A percentile compares a stretch with the other conserved stretches of the same genome.
These are phyloP conservation scores for Latheticus oryzae DNA, from an alignment of 2,888 invertebrate species.

Conservation along the genomic window DNA sequence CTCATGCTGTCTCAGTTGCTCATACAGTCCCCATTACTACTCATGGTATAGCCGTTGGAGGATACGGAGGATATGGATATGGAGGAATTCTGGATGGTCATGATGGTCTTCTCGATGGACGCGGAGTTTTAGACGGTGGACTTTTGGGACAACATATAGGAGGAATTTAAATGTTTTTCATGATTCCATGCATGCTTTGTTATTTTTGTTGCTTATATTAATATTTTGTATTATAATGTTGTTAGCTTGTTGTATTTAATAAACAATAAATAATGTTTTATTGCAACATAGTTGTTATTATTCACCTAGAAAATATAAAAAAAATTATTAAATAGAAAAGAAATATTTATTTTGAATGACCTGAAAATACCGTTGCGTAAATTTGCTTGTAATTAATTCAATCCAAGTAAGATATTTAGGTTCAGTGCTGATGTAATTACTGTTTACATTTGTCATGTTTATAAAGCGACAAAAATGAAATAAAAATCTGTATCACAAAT, in stretches of 20 bases:
- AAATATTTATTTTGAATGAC: slow-evolving; percentile 3
- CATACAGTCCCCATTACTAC: too few species aligned
- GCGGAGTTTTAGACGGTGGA: slow-evolving; percentile 1
- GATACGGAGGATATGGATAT: slow-evolving; percentile 1
- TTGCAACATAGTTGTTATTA: slow-evolving; percentile 1
- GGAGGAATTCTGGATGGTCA: slow-evolving; percentile 16
- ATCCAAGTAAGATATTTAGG: slow-evolving; percentile 7
- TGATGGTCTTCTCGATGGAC: not conserved
- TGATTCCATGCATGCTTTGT: not conserved
- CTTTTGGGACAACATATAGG: slow-evolving; percentile 9
- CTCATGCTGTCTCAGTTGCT: not conserved
- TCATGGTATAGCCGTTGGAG: slow-evolving; percentile 12
- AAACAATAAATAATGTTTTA: slow-evolving; percentile 31
- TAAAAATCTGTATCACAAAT: too few species aligned
- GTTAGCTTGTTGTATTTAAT: slow-evolving; percentile 11
- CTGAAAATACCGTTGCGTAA: slow-evolving; percentile 18
- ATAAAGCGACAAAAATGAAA: too few species aligned
- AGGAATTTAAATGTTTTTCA: not conserved
- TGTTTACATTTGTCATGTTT: slow-evolving; percentile 3
- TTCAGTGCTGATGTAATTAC: slow-evolving; percentile 10
- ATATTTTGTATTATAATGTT: slow-evolving; percentile 13
- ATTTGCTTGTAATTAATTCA: slow-evolving; percentile 4
- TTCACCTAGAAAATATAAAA: not conserved
- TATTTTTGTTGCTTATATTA: slow-evolving; percentile 8
- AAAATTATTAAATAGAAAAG: not conserved